Evolutionary conservation across 2,113 vertebrate genomes (phyloP), one percentile per base, ranked within the genome.

Genomic region (Microcebus lehilahytsara): DNA sequence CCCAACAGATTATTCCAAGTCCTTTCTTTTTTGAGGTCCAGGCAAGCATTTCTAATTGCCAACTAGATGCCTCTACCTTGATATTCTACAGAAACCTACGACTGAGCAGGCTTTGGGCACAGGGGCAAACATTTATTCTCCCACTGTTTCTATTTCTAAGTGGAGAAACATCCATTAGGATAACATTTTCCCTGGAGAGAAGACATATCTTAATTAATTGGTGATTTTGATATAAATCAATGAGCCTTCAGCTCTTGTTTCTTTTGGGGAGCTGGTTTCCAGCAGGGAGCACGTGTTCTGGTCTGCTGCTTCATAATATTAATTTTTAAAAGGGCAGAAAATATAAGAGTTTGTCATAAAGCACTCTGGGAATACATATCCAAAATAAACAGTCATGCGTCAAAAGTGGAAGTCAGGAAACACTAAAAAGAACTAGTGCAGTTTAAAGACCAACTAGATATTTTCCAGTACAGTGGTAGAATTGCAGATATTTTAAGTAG

Each of bases 401-500:
- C 51, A 46, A 92, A 93, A 88, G 71, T 34, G 25, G 11, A 92
- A 11, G 19, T 46, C 51, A 60, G 22, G 22, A 34, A 84, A 56
- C 32, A 92, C 3, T 83, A 30, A 69, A 80, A 89, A 66, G 78
- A 89, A 89, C 53, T 51, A 74, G 34, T n/a, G 58, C 79, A 95
- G 51, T 40, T 22, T 67, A 67, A 95, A 79, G 64, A 93, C 30
- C 75, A 20, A 34, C 14, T 51, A 78, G 9, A 49, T 80, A 62
- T 84, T 88, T 93, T 85, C 37, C 51, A 27, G 37, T 22, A 77
- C 14, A 53, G 22, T 8, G 32, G 40, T 79, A 27, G 40, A 86
- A 58, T 96, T 30, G 67, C 40, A 74, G 11, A 62, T 71, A 69
- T 62, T 69, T 84, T 79, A 89, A 91, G 74, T 93, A 62, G 30